A percentile compares a stretch with the other conserved stretches of the same genome.
phyloP scores from a whole-genome alignment of 2,113 vertebrate species.

The Malurus alboscapulatus region DNA sequence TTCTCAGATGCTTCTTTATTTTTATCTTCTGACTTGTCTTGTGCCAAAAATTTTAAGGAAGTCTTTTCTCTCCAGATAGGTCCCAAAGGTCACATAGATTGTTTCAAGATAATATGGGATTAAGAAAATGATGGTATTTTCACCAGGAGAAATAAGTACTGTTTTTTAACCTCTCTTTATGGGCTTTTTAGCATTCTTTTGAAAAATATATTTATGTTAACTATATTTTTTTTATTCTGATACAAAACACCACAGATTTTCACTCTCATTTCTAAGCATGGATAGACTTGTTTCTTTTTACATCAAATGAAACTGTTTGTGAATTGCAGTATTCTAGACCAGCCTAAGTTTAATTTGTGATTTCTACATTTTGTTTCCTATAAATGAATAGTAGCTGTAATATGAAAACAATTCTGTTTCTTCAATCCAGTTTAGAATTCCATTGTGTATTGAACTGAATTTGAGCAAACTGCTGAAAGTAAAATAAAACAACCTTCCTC shows the following conservation, averaged over 20 bases:
- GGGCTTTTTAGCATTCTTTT: background rate
- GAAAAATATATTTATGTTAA: background rate
- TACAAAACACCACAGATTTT: background rate
- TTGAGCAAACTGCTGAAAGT: background rate
- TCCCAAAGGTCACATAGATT: background rate
- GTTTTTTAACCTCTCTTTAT: background rate
- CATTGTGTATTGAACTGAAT: background rate
- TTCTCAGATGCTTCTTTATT: background rate
- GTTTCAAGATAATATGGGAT: background rate
- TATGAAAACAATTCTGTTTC: background rate
- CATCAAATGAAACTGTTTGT: background rate
- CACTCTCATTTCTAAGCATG: background rate
- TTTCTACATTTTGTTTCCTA: background rate
- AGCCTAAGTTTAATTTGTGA: background rate
- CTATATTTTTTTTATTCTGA: background rate
- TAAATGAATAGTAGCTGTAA: background rate
- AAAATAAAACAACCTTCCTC: background rate
- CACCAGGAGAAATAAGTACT: background rate
- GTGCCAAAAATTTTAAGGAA: background rate
- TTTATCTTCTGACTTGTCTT: background rate
- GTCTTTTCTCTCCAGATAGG: background rate
- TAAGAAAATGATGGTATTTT: background rate
- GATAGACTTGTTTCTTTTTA: background rate
- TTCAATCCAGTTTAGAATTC: background rate
- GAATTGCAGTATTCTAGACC: background rate